Evolutionary conservation across 2,113 vertebrate species (phyloP).

Genomic region (Vulpes lagopus): DNA sequence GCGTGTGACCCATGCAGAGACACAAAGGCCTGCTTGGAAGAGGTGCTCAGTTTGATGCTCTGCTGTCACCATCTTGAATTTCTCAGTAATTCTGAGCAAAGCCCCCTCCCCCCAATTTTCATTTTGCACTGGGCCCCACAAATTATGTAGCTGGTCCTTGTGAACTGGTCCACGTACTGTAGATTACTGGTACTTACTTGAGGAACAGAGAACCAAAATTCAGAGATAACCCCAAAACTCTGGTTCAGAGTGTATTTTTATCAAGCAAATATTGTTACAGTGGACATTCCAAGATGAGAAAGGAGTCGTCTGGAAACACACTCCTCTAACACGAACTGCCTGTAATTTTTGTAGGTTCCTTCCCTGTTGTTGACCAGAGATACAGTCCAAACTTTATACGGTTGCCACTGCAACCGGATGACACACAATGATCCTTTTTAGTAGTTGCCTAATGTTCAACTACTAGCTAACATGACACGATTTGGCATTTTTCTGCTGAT

Average conservation of each 20-base stretch:
- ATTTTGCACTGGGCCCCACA: background rate
- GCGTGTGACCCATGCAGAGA: fast-evolving
- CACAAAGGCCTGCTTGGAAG: background rate
- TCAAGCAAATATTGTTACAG: background rate
- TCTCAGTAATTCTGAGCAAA: background rate
- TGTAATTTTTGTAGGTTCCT: background rate
- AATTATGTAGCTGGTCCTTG: background rate
- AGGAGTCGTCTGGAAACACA: background rate
- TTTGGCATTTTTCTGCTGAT: background rate
- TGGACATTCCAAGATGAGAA: background rate
- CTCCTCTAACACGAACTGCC: background rate
- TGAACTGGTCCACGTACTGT: background rate
- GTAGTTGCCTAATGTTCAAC: background rate
- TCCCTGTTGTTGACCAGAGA: background rate
- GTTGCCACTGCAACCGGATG: background rate
- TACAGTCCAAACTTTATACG: background rate
- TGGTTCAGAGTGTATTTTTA: background rate
- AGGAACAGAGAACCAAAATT: background rate
- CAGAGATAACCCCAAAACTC: background rate
- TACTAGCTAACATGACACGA: background rate
- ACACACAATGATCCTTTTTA: background rate
- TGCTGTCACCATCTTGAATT: background rate
- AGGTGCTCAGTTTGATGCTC: background rate
- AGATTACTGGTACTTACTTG: background rate
- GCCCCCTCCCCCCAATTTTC: background rate